A percentile compares a stretch with the other conserved stretches of the same genome.
These are phyloP conservation scores for Crocidura indochinensis DNA, from an alignment of 2,797 vertebrate genomes.

Conservation along the genomic window DNA sequence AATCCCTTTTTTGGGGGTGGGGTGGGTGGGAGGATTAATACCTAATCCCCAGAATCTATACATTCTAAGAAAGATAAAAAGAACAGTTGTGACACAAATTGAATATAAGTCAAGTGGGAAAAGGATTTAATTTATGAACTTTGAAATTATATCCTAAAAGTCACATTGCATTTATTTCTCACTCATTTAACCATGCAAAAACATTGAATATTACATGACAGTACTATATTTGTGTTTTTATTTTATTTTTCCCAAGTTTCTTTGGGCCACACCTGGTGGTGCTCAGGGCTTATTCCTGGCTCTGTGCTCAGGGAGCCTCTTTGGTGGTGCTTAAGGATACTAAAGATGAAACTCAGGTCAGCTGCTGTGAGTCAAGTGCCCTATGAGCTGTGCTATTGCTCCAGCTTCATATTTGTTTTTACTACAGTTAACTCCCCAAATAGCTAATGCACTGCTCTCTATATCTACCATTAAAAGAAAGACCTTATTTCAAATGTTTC, in stretches of 20 bases:
- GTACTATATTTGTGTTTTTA: conserved; percentile 12
- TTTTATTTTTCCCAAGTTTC: no score
- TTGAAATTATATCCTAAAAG: conserved; percentile 61
- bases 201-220: conserved; percentile 42
- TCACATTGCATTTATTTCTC: conserved; percentile 55
- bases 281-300: no score
- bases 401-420: no score
- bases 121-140: conserved; percentile 50
- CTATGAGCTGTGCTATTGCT: no score
- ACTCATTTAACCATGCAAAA: not conserved
- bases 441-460: not conserved
- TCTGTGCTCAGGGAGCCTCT: no score
- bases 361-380: no score
- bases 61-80: conserved; percentile 49
- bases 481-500: conserved; percentile 11
- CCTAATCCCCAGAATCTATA: conserved; percentile 60
- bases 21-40: not conserved
- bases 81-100: conserved; percentile 54
- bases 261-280: no score
- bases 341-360: no score
- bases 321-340: no score
- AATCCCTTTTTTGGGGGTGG: conserved; percentile 17
- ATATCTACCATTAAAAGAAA: conserved; percentile 15
- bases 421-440: not conserved
- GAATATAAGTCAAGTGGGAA: conserved; percentile 59